Evolutionary conservation across 2,888 invertebrate species (phyloP), one percentile per base, ranked within the genome.

Genomic region (Chaitophorus viminalis): DNA sequence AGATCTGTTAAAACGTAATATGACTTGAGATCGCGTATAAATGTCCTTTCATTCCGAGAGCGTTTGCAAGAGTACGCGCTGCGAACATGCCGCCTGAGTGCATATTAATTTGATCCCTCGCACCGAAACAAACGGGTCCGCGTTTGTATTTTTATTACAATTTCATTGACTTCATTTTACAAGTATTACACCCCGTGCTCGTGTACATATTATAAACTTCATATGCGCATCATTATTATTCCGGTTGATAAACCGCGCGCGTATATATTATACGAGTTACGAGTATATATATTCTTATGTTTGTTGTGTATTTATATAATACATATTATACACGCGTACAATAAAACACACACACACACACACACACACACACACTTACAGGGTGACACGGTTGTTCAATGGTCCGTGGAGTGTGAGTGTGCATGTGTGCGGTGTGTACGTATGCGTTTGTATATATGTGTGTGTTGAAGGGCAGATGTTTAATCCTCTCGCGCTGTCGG

Each of bases 401-500:
- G 81, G 81, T 81, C 87, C 87, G 74, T 74, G 87, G 46, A 46
- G 29, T 17, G 78, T 29, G 68, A 70, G 54, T n/a, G 65, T 52
- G 31, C 18, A 29, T 21, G 72, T 3, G 18, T 25, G 74, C 29
- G 68, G n/a, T n/a, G n/a, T n/a, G n/a, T n/a, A n/a, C n/a, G 52
- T 31, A 9, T 46, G 21, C 8, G 17, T 31, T 46, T 72, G 72
- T 39, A 52, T 36, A 33, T 46, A 29, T 75, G 54, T 60, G 60
- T 31, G 36, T 14, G 87, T 81, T 25, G 87, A 81, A 87, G 87
- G 87, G 81, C 87, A 87, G 87, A 87, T 87, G 87, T 87, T 87
- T 79, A 87, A 87, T 87, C 79, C 87, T 87, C 87, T 87, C 87
- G 65, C 75, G 65, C 39, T 39, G 83, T 65, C 60, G 76, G 46